Evolutionary conservation across 92 coral and sea anemone species (phyloP).

Genomic region (Plumapathes pennacea): DNA sequence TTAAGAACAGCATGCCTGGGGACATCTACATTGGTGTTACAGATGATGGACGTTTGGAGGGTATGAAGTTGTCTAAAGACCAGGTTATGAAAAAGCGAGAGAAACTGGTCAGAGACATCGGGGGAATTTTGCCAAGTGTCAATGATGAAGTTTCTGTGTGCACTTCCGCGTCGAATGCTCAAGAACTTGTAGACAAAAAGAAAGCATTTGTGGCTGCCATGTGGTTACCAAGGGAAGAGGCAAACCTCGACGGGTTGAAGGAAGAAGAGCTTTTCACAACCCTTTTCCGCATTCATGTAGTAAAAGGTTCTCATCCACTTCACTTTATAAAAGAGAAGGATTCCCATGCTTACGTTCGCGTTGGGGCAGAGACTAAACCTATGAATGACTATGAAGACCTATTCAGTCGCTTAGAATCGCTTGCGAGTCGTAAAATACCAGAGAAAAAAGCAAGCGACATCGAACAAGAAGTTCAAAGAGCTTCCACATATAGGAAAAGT

Average conservation of each 20-base stretch:
- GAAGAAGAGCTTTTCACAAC: constrained; percentile 19
- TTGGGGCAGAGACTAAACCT: constrained; percentile 63
- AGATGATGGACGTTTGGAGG: constrained; percentile 34
- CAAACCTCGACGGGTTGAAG: neutral
- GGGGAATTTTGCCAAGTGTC: constrained; percentile 54
- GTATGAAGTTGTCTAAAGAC: constrained; percentile 19
- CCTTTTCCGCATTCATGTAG: constrained; percentile 56
- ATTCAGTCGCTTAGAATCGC: constrained; percentile 59
- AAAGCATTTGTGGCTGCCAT: constrained; percentile 62
- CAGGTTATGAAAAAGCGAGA: constrained; percentile 51
- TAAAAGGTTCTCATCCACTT: constrained; percentile 51
- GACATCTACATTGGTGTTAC: constrained; percentile 64
- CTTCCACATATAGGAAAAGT: constrained; percentile 1
- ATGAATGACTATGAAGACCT: constrained; percentile 58
- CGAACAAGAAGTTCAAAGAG: constrained; percentile 25
- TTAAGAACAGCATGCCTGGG: constrained; percentile 61
- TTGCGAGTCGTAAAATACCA: constrained; percentile 58
- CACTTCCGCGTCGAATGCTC: constrained; percentile 31
- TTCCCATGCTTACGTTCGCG: constrained; percentile 61
- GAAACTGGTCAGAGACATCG: constrained; percentile 30
- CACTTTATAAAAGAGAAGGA: constrained; percentile 51
- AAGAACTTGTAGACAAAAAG: constrained; percentile 20
- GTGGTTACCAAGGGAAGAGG: constrained; percentile 19
- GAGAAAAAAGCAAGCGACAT: constrained; percentile 19
- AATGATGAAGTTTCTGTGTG: constrained; percentile 45